These are phyloP conservation scores for Xanthia togata DNA, from an alignment of 2,888 invertebrate species.

Conservation along the genomic window DNA sequence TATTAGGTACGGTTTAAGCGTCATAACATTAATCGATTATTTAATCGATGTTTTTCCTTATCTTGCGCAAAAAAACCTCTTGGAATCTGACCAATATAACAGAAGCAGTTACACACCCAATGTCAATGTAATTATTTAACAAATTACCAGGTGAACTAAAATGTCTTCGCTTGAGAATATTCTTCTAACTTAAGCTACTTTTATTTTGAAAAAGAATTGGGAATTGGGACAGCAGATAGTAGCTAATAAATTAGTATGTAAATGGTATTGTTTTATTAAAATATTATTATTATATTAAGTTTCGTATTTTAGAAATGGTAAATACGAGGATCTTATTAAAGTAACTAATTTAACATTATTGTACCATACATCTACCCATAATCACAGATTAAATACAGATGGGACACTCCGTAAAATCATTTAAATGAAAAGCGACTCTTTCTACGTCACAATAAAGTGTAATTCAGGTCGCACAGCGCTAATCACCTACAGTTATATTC, in stretches of 20 bases:
- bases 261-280: neutral
- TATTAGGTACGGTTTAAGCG: conserved; percentile 55
- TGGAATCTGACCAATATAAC: neutral
- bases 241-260: neutral
- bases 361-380: neutral
- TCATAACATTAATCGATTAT: conserved; percentile 70
- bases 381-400: no score
- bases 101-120: neutral
- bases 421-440: no score
- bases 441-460: no score
- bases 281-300: neutral
- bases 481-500: no score
- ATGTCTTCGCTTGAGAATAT: neutral
- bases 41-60: conserved; percentile 54
- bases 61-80: neutral
- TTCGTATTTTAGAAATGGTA: neutral
- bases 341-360: neutral
- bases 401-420: no score
- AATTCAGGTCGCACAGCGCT: no score
- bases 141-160: neutral
- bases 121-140: neutral
- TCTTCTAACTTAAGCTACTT: no score
- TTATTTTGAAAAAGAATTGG: no score
- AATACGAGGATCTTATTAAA: no score
- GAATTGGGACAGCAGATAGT: no score